Conservation (phyloP, 2,888 invertebrate genomes). For the Callyntrura sp. region DNA sequence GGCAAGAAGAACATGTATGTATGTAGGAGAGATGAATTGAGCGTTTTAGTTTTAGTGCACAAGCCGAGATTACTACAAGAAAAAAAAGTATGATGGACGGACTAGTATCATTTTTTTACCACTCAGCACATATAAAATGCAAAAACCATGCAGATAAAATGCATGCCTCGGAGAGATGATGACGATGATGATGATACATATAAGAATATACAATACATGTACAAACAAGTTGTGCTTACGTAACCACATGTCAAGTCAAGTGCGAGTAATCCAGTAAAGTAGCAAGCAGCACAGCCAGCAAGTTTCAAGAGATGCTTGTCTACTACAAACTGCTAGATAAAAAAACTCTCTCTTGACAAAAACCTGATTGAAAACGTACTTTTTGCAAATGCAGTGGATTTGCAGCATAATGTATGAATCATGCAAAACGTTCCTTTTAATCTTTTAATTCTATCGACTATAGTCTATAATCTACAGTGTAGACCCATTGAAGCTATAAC, state of each 20-base stretch:
- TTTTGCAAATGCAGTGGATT: not conserved
- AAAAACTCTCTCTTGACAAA: too few relatives aligned
- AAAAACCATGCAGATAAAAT: not conserved
- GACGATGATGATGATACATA: not conserved
- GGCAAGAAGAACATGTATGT: too few relatives aligned
- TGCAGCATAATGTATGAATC: not conserved
- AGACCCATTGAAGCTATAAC: too few relatives aligned
- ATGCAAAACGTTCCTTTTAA: not conserved
- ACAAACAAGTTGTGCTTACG: conserved; percentile 24
- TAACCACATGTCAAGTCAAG: conserved; percentile 5
- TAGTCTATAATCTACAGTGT: too few relatives aligned
- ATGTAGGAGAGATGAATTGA: too few relatives aligned
- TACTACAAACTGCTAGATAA: not conserved
- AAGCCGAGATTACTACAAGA: too few relatives aligned
- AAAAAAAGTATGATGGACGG: too few relatives aligned
- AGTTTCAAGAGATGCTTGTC: not conserved
- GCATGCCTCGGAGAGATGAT: not conserved
- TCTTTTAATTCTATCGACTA: too few relatives aligned
- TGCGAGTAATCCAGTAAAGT: not conserved
- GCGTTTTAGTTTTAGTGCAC: too few relatives aligned
- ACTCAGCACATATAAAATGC: not conserved
- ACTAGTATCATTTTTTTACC: too few relatives aligned
- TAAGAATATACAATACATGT: not conserved
- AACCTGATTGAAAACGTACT: too few relatives aligned
- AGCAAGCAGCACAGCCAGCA: not conserved